phyloP scores from a whole-genome alignment of 2,113 vertebrate species.

The Barnardius zonarius region DNA sequence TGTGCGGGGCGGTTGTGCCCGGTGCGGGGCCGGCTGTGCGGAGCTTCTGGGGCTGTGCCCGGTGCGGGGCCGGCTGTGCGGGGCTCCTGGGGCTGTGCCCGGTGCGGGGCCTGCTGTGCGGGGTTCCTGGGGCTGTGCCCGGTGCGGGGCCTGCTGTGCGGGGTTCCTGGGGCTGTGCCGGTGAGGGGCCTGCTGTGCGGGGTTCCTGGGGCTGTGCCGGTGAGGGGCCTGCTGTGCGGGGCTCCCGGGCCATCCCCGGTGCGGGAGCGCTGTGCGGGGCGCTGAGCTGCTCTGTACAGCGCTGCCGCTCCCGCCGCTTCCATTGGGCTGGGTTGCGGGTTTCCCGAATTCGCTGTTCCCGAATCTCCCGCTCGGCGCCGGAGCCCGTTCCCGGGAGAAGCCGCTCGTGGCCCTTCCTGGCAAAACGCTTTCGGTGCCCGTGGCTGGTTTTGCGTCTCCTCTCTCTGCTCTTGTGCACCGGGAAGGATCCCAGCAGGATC shows the following conservation, averaged over 20 bases:
- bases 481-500: neutral
- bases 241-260: neutral
- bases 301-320: fast-evolving
- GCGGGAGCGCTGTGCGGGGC: too few relatives aligned
- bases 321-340: neutral
- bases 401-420: neutral
- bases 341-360: neutral
- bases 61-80: neutral
- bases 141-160: neutral
- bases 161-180: neutral
- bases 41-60: neutral
- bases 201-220: too few relatives aligned
- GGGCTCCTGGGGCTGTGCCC: too few relatives aligned
- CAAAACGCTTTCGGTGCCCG: fast-evolving
- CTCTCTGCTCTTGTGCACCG: fast-evolving
- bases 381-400: neutral
- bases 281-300: neutral
- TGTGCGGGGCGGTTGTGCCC: too few relatives aligned
- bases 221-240: too few relatives aligned
- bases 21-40: neutral
- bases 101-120: neutral
- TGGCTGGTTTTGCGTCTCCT: neutral
- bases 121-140: too few relatives aligned
- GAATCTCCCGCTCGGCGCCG: neutral
- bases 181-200: neutral